Percentiles rank a stretch among this genome's conserved stretches.
Evolutionary conservation across 2,797 vertebrate genomes (phyloP).

Genomic region (Mus spretus): DNA sequence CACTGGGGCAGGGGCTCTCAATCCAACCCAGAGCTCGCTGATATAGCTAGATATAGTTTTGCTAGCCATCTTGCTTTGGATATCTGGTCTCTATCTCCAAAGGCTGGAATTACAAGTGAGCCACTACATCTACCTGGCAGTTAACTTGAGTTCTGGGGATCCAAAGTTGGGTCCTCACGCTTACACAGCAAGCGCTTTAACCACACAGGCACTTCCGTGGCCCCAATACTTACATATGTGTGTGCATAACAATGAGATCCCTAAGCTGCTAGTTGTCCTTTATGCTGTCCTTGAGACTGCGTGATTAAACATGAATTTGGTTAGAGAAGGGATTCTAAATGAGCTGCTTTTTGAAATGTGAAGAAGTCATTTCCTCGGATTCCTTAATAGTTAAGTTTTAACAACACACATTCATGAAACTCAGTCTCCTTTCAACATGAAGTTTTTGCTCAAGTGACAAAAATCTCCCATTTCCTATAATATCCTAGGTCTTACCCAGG

Average conservation of each 20-base stretch:
- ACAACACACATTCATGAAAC: conserved; percentile 24
- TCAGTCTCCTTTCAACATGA: conserved; percentile 46
- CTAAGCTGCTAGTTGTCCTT: not conserved
- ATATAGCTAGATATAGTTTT: not conserved
- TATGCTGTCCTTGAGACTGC: conserved; percentile 4
- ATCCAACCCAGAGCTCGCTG: not conserved
- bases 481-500: conserved; percentile 53
- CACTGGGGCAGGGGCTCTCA: not conserved
- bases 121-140: not conserved
- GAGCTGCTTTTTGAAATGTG: not conserved
- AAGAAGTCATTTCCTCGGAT: conserved; percentile 23
- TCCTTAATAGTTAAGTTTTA: conserved; percentile 42
- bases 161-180: not conserved
- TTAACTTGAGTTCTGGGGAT: not conserved
- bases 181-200: not conserved
- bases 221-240: not conserved
- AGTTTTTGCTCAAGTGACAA: conserved; percentile 42
- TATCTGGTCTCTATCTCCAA: not conserved
- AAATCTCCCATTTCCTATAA: conserved; percentile 22
- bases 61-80: not conserved
- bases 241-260: not conserved
- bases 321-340: conserved; percentile 16
- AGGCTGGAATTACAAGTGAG: not conserved
- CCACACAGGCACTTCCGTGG: too few species aligned
- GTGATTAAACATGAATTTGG: not conserved